Evolutionary conservation across 2,888 invertebrate species (phyloP).

Genomic region (Hypercompe scribonia): DNA sequence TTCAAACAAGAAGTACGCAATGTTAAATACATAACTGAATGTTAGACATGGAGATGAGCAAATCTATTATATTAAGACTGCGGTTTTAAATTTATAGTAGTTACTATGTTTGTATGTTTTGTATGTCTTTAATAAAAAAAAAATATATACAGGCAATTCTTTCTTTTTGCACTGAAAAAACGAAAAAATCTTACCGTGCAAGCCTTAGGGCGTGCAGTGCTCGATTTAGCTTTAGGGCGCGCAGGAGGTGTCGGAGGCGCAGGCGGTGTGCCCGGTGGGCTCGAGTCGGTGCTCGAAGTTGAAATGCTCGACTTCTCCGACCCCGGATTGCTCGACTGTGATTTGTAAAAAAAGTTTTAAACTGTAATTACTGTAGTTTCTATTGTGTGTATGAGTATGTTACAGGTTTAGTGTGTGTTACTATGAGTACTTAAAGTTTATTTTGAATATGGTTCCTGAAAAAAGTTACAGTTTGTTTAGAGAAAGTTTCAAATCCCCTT

Average conservation of each 20-base stretch:
- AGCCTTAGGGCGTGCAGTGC: conserved; percentile 64
- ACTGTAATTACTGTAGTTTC: neutral
- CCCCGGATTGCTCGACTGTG: conserved; percentile 76
- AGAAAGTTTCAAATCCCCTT: neutral
- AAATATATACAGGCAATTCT: too few relatives aligned
- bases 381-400: neutral
- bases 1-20: neutral
- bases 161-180: too few relatives aligned
- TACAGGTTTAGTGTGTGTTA: neutral
- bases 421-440: neutral
- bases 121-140: too few relatives aligned
- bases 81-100: neutral
- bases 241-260: conserved; percentile 66
- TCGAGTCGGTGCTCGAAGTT: conserved; percentile 66
- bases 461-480: neutral
- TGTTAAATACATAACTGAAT: neutral
- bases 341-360: conserved; percentile 17
- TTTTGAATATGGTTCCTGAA: neutral
- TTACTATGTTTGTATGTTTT: too few relatives aligned
- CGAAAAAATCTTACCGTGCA: conserved; percentile 71
- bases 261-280: conserved; percentile 81
- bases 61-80: neutral
- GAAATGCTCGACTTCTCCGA: conserved; percentile 71
- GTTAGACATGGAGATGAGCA: neutral
- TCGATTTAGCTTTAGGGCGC: conserved; percentile 63